A percentile compares a stretch with the other conserved stretches of the same genome.
Evolutionary conservation across 2,888 invertebrate species (phyloP).

Genomic region (Aricia artaxerxes): DNA sequence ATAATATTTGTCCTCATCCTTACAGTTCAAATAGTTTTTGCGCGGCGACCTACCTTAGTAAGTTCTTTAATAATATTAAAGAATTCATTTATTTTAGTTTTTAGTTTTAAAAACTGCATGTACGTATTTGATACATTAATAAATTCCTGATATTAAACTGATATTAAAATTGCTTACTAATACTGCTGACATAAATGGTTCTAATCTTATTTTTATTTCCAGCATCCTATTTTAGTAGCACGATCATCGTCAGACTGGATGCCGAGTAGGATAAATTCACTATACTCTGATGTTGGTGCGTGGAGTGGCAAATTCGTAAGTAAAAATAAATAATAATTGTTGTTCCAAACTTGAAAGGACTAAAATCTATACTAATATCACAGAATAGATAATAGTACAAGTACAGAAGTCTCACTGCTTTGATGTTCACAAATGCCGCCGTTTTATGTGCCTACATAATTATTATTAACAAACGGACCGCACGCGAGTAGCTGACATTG

Average conservation of each 20-base stretch:
- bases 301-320: conserved; percentile 77
- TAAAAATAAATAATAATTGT: background rate
- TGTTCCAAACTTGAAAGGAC: background rate
- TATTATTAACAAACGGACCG: no score
- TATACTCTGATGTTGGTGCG: conserved; percentile 74
- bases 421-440: no score
- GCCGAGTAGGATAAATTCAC: conserved; percentile 72
- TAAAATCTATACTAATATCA: no score
- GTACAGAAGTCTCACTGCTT: no score
- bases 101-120: background rate
- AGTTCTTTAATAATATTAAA: background rate
- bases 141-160: no score
- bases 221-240: conserved; percentile 72
- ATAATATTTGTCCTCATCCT: background rate
- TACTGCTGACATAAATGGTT: no score
- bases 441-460: no score
- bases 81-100: background rate
- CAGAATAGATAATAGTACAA: no score
- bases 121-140: no score
- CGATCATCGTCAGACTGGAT: conserved; percentile 74
- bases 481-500: no score
- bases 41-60: conserved; percentile 23
- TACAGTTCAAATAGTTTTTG: background rate
- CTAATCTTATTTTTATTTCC: background rate
- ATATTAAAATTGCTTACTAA: no score